Evolutionary conservation across 2,888 invertebrate species (phyloP).

Genomic region (Exephanes ischioxanthus): DNA sequence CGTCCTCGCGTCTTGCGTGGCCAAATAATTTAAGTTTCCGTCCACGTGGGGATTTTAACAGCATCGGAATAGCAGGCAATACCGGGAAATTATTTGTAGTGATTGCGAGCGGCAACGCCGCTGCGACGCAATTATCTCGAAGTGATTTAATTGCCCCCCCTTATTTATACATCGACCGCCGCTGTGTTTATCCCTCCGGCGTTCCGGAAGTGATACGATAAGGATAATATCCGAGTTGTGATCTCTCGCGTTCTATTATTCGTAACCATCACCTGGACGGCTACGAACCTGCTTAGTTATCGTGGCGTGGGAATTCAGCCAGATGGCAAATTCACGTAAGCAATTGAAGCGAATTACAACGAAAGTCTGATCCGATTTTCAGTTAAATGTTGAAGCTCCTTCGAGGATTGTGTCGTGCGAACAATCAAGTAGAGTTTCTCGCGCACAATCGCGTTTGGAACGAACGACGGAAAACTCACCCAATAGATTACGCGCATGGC

Average conservation of each 20-base stretch:
- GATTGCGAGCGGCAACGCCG: neutral
- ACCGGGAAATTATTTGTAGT: neutral
- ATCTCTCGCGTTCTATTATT: neutral
- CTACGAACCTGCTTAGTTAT: neutral
- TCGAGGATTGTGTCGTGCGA: neutral
- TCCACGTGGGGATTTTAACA: neutral
- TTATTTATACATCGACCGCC: neutral
- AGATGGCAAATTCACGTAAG: neutral
- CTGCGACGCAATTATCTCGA: neutral
- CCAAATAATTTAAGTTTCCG: too few relatives aligned
- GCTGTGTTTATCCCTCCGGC: neutral
- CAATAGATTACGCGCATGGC: slow-evolving; percentile 85
- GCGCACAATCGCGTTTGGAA: neutral
- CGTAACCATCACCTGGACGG: neutral
- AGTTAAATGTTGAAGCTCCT: neutral
- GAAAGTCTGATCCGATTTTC: neutral
- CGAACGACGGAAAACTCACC: slow-evolving; percentile 73
- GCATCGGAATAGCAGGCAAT: neutral
- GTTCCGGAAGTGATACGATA: neutral
- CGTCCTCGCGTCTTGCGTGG: neutral
- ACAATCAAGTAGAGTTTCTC: neutral
- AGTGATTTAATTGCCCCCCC: slow-evolving; percentile 5
- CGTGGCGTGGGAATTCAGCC: neutral
- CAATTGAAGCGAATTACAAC: neutral
- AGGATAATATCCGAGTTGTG: neutral